These are phyloP conservation scores for Bergia puertoricense DNA, from an alignment of 92 coral and sea anemone genomes.

Conservation along the genomic window DNA sequence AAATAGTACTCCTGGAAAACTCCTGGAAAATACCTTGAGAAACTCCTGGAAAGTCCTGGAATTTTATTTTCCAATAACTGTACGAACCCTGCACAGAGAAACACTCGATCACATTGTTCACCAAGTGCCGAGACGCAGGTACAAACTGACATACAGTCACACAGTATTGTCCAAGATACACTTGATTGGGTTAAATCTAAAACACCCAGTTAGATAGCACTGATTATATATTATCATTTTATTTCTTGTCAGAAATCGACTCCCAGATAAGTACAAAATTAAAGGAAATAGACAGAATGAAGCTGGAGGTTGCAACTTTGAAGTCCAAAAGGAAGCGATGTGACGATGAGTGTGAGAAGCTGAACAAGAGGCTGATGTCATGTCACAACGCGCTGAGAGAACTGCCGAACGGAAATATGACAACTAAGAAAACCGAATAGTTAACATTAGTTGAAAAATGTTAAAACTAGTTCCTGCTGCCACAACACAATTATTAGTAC, in stretches of 20 bases:
- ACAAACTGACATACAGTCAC: not conserved
- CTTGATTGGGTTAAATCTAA: not conserved
- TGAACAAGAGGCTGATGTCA: constrained; percentile 84
- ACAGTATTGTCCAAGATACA: not conserved
- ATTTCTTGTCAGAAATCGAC: constrained; percentile 68
- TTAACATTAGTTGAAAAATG: not conserved
- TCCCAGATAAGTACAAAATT: constrained; percentile 86
- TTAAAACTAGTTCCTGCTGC: not conserved
- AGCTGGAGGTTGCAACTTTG: constrained; percentile 78
- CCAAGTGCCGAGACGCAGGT: no score
- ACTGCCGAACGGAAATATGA: constrained; percentile 58
- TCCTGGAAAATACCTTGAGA: no score
- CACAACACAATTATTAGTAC: no score
- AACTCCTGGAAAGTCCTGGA: no score
- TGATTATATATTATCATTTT: not conserved
- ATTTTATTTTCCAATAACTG: no score
- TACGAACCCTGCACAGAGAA: not conserved
- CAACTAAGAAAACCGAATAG: not conserved
- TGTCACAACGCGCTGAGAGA: constrained; percentile 94
- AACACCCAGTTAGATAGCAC: not conserved
- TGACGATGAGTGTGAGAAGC: constrained; percentile 80
- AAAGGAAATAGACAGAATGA: constrained; percentile 93
- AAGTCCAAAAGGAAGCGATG: constrained; percentile 88
- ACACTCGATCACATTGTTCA: not conserved
- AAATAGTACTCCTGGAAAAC: no score